These are phyloP conservation scores for Philotrypesis tridentata DNA, from an alignment of 1,140 invertebrate species.

Conservation along the genomic window DNA sequence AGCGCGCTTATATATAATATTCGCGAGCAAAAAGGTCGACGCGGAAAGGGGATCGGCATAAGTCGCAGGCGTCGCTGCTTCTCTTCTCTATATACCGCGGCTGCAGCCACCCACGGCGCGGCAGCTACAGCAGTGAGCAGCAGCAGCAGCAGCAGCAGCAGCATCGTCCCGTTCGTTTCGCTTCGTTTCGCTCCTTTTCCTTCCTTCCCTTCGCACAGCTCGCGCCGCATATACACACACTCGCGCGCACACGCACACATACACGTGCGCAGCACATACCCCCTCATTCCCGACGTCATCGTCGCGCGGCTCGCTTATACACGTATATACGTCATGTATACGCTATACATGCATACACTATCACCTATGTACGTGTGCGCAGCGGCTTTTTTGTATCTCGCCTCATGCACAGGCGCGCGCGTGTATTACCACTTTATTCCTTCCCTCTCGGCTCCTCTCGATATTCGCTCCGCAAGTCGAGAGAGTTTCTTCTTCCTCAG, in stretches of 20 bases:
- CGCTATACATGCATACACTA: too few relatives aligned
- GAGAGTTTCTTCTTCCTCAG: too few relatives aligned
- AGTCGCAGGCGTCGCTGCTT: not conserved
- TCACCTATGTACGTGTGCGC: too few relatives aligned
- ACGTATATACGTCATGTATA: too few relatives aligned
- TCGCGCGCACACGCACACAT: too few relatives aligned
- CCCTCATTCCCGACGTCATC: not conserved
- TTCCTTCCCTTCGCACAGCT: not conserved
- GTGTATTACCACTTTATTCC: slow-evolving; percentile 18
- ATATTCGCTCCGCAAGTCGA: slow-evolving; percentile 19
- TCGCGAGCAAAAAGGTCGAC: not conserved
- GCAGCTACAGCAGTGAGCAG: not conserved
- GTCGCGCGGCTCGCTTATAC: not conserved
- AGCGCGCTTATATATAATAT: not conserved
- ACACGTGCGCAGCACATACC: too few relatives aligned
- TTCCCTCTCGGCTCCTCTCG: not conserved
- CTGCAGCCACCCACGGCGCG: slow-evolving; percentile 35
- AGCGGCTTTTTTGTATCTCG: not conserved
- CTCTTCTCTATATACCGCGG: not conserved
- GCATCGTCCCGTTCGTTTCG: slow-evolving; percentile 36
- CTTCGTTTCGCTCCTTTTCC: slow-evolving; percentile 51
- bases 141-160: not conserved
- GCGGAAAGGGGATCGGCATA: not conserved
- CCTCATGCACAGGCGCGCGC: too few relatives aligned
- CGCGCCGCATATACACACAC: not conserved